A percentile compares a stretch with the other conserved stretches of the same genome.
Evolutionary conservation across 2,113 vertebrate species (phyloP).

Genomic region (Sigmodon hispidus): DNA sequence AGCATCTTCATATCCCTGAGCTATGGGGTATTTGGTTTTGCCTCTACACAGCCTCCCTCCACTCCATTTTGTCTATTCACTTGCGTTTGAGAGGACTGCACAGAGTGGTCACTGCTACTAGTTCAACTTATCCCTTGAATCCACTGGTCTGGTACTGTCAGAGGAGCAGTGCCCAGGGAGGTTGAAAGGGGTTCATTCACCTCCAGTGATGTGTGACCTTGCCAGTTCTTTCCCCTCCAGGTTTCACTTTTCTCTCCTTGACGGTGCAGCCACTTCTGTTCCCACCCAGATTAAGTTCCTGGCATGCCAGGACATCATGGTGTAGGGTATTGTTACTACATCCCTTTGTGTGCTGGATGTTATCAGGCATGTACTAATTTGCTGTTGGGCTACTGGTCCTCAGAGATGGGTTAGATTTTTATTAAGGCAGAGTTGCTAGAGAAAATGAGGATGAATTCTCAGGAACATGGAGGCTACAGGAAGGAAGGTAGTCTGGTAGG

Average conservation of each 20-base stretch:
- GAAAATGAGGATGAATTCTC: background rate
- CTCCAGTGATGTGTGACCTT: background rate
- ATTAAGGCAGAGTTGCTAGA: background rate
- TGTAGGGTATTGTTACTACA: background rate
- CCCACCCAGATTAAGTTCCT: background rate
- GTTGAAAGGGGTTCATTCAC: background rate
- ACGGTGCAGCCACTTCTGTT: background rate
- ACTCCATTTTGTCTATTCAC: rapidly evolving
- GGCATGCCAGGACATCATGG: background rate
- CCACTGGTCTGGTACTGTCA: background rate
- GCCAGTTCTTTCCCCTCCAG: background rate
- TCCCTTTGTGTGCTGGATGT: too few relatives aligned
- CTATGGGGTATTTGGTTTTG: background rate
- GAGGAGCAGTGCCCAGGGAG: background rate
- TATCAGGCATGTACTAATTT: background rate
- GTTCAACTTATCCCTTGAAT: background rate
- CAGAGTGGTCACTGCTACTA: too few relatives aligned
- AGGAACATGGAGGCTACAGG: background rate
- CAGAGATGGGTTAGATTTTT: background rate
- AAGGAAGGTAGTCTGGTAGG: background rate
- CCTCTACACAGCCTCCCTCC: rapidly evolving
- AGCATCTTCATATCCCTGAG: background rate
- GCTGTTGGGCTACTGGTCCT: background rate
- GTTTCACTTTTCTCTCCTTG: background rate
- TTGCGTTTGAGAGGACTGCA: too few relatives aligned